phyloP scores from a whole-genome alignment of 2,888 invertebrate species.

The Peribatodes rhomboidaria region DNA sequence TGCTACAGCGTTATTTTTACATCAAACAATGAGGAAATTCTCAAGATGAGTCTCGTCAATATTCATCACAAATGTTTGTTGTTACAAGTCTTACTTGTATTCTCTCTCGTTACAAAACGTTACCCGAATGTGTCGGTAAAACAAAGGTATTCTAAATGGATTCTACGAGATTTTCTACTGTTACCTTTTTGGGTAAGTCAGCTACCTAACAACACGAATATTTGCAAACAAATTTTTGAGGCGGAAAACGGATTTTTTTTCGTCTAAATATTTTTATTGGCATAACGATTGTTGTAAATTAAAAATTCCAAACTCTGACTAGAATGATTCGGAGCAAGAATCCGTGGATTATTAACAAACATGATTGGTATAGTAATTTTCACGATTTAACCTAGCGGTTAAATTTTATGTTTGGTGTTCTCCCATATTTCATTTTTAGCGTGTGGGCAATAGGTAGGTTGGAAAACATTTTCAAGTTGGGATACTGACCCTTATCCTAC shows the following conservation, averaged over 20 bases:
- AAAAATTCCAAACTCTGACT: neutral
- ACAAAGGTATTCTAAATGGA: constrained; percentile 29
- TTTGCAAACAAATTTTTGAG: neutral
- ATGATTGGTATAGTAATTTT: too few species aligned
- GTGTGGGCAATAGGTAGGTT: constrained; percentile 9
- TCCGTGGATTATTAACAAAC: neutral
- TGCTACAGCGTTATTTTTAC: constrained; percentile 31
- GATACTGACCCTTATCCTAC: constrained; percentile 36
- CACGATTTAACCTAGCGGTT: too few species aligned
- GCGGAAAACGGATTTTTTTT: neutral
- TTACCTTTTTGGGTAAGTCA: constrained; percentile 13
- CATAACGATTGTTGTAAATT: neutral
- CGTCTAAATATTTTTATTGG: neutral
- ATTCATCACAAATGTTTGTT: constrained; percentile 41
- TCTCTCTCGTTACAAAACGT: constrained; percentile 32
- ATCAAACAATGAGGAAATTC: constrained; percentile 40
- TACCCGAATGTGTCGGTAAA: constrained; percentile 20
- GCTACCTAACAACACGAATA: constrained; percentile 5
- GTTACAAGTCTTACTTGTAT: constrained; percentile 35
- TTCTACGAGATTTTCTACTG: constrained; percentile 18
- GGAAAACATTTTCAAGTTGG: constrained; percentile 4
- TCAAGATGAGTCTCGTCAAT: constrained; percentile 31
- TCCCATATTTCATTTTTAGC: neutral
- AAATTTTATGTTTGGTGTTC: neutral
- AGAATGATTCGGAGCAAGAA: neutral